Percentiles rank a stretch among this genome's conserved stretches.
Conservation (phyloP, 2,113 vertebrate genomes). For the Cyphomyrus discorhynchus region DNA sequence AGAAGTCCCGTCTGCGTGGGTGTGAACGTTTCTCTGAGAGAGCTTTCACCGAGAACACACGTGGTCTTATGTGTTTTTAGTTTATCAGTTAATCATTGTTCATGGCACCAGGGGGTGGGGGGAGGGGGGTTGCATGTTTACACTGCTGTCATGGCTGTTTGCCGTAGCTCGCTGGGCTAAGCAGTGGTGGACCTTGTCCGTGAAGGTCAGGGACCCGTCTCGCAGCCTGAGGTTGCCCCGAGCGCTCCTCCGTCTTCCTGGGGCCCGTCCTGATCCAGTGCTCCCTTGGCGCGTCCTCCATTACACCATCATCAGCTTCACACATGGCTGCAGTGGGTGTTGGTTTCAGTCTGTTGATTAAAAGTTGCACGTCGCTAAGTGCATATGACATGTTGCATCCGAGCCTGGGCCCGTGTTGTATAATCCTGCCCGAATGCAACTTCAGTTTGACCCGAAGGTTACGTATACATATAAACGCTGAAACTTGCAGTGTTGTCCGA, state of each 20-base stretch:
- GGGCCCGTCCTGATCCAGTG: neutral
- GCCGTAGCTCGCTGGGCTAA: neutral
- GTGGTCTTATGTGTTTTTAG: neutral
- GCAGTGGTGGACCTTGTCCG: neutral
- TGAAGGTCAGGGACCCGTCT: neutral
- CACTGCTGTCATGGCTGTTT: neutral
- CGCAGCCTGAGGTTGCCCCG: neutral
- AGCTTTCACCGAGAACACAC: neutral
- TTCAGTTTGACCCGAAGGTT: neutral
- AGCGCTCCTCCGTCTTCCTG: neutral
- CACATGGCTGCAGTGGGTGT: neutral
- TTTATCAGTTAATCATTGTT: neutral
- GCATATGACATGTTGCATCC: neutral
- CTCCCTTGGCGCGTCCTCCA: neutral
- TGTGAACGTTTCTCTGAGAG: neutral
- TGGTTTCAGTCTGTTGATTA: neutral
- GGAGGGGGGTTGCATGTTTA: neutral
- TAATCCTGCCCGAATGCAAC: neutral
- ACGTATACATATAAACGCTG: neutral
- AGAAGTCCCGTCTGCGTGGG: neutral
- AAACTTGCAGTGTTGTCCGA: neutral
- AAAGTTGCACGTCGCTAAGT: neutral
- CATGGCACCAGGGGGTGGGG: neutral
- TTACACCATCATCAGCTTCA: neutral
- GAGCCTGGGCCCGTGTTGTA: neutral